Percentiles rank a stretch among this genome's conserved stretches.
These are phyloP conservation scores for Callosobruchus maculatus DNA, from an alignment of 2,888 invertebrate species.

Conservation along the genomic window DNA sequence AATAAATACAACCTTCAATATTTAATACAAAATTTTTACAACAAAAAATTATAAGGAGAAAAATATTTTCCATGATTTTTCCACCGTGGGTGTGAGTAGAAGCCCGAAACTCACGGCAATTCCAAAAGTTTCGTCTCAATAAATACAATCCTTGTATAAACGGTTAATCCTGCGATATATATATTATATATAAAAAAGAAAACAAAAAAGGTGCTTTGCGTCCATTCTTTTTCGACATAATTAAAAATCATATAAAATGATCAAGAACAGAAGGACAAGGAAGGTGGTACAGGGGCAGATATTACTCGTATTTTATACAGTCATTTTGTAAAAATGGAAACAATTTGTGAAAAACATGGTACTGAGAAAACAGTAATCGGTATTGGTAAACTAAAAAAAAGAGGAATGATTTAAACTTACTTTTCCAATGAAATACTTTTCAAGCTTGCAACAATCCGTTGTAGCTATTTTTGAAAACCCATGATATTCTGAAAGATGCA, in stretches of 20 bases:
- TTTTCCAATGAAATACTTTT: too few relatives aligned
- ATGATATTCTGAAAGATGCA: too few relatives aligned
- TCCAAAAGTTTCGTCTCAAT: background rate
- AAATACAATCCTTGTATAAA: background rate
- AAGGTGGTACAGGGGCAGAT: background rate
- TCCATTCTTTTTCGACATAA: background rate
- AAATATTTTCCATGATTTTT: constrained; percentile 3
- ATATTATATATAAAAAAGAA: background rate
- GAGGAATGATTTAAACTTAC: too few relatives aligned
- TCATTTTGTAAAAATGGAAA: too few relatives aligned
- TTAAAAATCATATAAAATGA: background rate
- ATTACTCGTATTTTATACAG: background rate
- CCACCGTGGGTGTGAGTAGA: background rate
- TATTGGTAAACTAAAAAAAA: too few relatives aligned
- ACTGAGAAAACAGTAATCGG: too few relatives aligned
- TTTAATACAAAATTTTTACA: constrained; percentile 34
- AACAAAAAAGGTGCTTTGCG: background rate
- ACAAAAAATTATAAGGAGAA: constrained; percentile 18
- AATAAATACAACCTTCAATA: constrained; percentile 29
- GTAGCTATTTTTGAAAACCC: too few relatives aligned
- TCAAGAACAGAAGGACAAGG: background rate
- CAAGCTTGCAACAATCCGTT: too few relatives aligned
- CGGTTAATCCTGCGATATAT: background rate
- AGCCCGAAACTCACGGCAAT: background rate
- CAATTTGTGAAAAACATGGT: too few relatives aligned